Evolutionary conservation across 92 coral and sea anemone species (phyloP).

Genomic region (Porites cylindrica): DNA sequence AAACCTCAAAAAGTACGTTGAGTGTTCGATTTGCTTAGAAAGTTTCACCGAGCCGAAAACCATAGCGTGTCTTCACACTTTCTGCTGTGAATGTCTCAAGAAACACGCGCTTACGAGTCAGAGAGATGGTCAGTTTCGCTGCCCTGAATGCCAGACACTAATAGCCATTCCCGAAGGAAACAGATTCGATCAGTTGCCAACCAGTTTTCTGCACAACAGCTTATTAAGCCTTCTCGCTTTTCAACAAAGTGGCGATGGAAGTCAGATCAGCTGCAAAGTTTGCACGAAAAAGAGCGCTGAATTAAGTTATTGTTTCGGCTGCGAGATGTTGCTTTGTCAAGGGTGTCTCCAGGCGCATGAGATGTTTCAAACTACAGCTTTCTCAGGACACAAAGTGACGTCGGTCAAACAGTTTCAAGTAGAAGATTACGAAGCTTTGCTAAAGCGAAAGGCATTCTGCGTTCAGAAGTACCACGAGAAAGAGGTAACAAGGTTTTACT

Average conservation of each 20-base stretch:
- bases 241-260: slow-evolving; percentile 22
- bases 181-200: slow-evolving; percentile 1
- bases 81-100: slow-evolving; percentile 43
- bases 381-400: slow-evolving; percentile 22
- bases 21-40: not conserved
- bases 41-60: not conserved
- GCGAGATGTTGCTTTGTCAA: slow-evolving; percentile 38
- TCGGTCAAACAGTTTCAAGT: slow-evolving; percentile 11
- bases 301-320: slow-evolving; percentile 37
- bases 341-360: slow-evolving; percentile 40
- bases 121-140: not conserved
- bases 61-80: slow-evolving; percentile 40
- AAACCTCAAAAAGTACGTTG: not conserved
- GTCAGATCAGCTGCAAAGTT: not conserved
- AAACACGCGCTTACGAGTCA: slow-evolving; percentile 21
- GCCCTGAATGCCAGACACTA: slow-evolving; percentile 21
- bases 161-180: slow-evolving; percentile 10
- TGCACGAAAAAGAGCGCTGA: slow-evolving; percentile 10
- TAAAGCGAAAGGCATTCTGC: slow-evolving; percentile 11
- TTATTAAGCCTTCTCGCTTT: slow-evolving; percentile 12
- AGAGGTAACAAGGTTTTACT: slow-evolving; percentile 17
- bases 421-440: slow-evolving; percentile 16
- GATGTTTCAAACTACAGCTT: not conserved
- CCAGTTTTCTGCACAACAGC: slow-evolving; percentile 15
- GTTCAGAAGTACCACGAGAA: slow-evolving; percentile 22